Percentiles rank a stretch among this genome's conserved stretches.
phyloP scores from a whole-genome alignment of 1,140 invertebrate genomes.

The Polyergus mexicanus region DNA sequence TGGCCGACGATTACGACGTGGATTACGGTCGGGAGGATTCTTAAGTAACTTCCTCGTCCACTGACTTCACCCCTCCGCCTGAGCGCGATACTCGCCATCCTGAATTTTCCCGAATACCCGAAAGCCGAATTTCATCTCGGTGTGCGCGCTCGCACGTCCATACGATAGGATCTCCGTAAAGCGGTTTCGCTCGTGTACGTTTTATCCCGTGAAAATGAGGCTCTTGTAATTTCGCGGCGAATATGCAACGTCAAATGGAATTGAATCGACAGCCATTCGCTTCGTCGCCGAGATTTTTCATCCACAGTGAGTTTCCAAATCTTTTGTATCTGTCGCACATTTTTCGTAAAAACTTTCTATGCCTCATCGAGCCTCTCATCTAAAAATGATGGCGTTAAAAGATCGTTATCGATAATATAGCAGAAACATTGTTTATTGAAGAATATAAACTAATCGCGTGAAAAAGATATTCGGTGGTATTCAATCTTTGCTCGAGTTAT shows the following conservation, averaged over 20 bases:
- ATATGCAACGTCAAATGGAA: slow-evolving; percentile 44
- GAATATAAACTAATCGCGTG: not conserved
- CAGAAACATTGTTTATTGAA: not conserved
- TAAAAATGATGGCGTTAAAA: not conserved
- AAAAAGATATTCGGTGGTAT: not conserved
- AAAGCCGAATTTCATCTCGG: slow-evolving; percentile 57
- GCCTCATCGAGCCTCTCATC: not conserved
- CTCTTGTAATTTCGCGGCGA: slow-evolving; percentile 36
- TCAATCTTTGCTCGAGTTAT: not conserved
- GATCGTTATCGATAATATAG: not conserved
- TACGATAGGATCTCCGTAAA: slow-evolving; percentile 45
- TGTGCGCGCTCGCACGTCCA: slow-evolving; percentile 52
- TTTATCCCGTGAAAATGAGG: slow-evolving; percentile 48
- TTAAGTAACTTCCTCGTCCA: slow-evolving; percentile 51
- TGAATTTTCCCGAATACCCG: slow-evolving; percentile 61
- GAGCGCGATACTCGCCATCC: slow-evolving; percentile 25
- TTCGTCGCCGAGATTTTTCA: not conserved
- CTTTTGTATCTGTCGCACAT: not conserved
- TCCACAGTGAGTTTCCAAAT: not conserved
- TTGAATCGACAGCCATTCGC: slow-evolving; percentile 2
- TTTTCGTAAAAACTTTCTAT: not conserved
- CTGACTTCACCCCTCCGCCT: not conserved
- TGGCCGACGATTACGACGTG: slow-evolving; percentile 60
- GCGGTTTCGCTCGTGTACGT: slow-evolving; percentile 54
- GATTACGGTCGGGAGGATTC: slow-evolving; percentile 64